Base-by-base conservation (phyloP, 2,113 vertebrate genomes). In the Corynorhinus townsendii region DNA sequence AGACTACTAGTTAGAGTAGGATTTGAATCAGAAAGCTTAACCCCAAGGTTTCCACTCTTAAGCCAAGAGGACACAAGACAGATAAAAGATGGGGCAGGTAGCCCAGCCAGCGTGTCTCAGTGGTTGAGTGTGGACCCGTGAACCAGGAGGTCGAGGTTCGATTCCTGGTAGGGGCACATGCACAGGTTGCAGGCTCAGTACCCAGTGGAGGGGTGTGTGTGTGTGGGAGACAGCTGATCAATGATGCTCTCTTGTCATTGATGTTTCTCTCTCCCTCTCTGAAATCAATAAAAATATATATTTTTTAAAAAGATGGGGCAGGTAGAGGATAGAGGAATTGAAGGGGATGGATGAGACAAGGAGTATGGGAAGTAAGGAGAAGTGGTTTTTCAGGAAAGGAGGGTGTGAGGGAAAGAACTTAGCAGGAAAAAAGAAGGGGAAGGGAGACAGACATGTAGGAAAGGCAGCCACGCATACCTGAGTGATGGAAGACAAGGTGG, bases 401-500 rank as follows among this genome's bases (percentile, higher is more conserved):
- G 35, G 35, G 68, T 1, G 20, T 30, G n/a, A 35, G 20, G 47
- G 38, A 38, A 24, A 40, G 49, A 54, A 24, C 10, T 38, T 1
- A 17, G 62, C 49, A n/a, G 43, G 59, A 64, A 11, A 30, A 73
- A 40, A 22, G 49, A 11, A 43, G 59, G n/a, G 38, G 64, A 43
- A 66, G 66, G 68, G 75, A 95, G n/a, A 89, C 76, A 79, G 43
- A 83, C 79, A 81, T 72, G 95, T 19, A 80, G 82, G 90, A 95
- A 49, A 93, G 89, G 94, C 47, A 30, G 79, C 96, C 97, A 97
- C 87, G 98, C 98, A 97, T 99, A 99, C 99, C 99, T 99, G 99
- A 94, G 99, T 99, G 98, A 99, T 99, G 98, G 99, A 99, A 97
- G 99, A 99, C 98, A 99, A 98, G 76, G 99, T 99, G 97, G 99